phyloP scores from a whole-genome alignment of 2,797 vertebrate species.

The Helicolenus hilgendorfi region DNA sequence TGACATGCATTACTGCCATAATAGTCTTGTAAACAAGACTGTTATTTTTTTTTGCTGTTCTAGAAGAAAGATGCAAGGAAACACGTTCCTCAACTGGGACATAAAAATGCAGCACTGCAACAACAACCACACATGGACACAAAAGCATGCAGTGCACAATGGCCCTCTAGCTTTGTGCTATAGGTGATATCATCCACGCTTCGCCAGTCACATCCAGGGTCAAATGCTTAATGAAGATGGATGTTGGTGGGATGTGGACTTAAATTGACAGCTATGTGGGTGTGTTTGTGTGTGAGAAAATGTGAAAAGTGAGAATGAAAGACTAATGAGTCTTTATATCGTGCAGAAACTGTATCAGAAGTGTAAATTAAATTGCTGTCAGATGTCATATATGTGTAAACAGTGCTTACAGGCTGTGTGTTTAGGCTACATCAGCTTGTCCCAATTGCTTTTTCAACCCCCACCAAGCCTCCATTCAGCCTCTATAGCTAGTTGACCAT shows the following conservation, averaged over 20 bases:
- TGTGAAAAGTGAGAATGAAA: not conserved
- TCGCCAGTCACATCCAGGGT: constrained; percentile 65
- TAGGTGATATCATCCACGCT: constrained; percentile 45
- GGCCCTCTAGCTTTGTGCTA: constrained; percentile 11
- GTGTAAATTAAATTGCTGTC: constrained; percentile 1
- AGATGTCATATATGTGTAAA: not conserved
- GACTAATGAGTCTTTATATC: not conserved
- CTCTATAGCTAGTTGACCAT: constrained; percentile 74
- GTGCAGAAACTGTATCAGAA: not conserved
- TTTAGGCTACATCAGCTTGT: constrained; percentile 20
- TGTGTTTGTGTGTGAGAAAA: constrained; percentile 1
- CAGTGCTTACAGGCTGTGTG: not conserved
- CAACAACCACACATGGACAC: not conserved
- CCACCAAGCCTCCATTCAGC: constrained; percentile 18
- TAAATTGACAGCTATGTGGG: constrained; percentile 5
- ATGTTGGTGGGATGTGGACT: constrained; percentile 56
- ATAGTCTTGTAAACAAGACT: not conserved
- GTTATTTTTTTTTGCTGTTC: not conserved
- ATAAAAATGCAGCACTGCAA: not conserved
- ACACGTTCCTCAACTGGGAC: not conserved
- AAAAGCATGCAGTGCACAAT: not conserved
- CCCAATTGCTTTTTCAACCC: constrained; percentile 29
- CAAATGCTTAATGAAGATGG: constrained; percentile 78
- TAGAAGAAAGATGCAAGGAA: not conserved
- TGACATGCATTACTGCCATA: not conserved